Percentiles rank a stretch among this genome's conserved stretches.
phyloP scores from a whole-genome alignment of 2,797 vertebrate species.

The Cirrhinus mrigala region DNA sequence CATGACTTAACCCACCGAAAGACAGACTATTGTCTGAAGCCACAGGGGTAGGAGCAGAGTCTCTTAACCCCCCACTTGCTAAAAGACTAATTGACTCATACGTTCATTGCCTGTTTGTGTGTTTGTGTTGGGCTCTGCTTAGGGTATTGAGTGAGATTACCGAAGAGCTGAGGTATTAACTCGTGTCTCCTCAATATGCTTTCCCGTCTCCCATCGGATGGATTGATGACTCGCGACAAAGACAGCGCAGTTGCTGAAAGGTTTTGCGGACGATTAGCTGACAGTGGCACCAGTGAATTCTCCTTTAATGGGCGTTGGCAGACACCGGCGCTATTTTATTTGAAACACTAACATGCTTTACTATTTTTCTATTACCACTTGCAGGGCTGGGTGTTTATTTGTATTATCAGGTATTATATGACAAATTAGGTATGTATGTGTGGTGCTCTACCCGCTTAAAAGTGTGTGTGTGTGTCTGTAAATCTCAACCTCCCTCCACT shows the following conservation, averaged over 20 bases:
- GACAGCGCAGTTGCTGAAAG: constrained; percentile 75
- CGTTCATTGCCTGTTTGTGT: constrained; percentile 62
- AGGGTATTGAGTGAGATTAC: constrained; percentile 49
- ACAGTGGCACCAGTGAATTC: constrained; percentile 4
- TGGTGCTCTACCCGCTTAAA: constrained; percentile 17
- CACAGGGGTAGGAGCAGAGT: constrained; percentile 78
- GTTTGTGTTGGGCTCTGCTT: constrained; percentile 48
- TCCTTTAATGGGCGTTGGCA: background rate
- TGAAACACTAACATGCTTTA: constrained; percentile 13
- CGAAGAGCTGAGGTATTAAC: constrained; percentile 69
- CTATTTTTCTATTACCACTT: constrained; percentile 32
- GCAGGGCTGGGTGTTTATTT: background rate
- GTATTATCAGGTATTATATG: constrained; percentile 46
- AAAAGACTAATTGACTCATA: constrained; percentile 74
- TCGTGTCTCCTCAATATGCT: constrained; percentile 72
- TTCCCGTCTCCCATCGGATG: constrained; percentile 72
- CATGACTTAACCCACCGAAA: constrained; percentile 79
- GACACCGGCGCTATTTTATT: background rate
- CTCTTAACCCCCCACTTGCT: constrained; percentile 69
- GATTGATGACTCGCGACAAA: constrained; percentile 71
- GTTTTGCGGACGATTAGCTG: constrained; percentile 74
- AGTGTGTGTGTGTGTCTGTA: constrained; percentile 65
- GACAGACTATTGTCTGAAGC: constrained; percentile 84
- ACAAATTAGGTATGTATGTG: constrained; percentile 28
- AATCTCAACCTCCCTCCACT: constrained; percentile 72